Conservation (phyloP, 2,888 invertebrate species). For the Trichopoda pennipes region DNA sequence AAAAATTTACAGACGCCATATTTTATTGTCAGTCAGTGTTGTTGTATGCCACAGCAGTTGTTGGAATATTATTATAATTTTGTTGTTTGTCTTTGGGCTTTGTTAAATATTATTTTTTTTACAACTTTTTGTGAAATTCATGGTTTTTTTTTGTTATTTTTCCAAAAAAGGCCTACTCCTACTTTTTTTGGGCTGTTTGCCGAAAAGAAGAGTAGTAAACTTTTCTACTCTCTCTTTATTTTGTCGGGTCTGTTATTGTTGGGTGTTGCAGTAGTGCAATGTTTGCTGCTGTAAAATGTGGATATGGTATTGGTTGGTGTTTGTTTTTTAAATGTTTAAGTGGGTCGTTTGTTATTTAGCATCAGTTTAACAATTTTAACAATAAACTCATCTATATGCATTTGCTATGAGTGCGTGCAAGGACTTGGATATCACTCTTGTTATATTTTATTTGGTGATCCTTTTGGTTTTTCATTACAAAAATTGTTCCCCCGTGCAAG, state of each 20-base stretch:
- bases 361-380: conserved; percentile 64
- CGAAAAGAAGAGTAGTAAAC: conserved; percentile 37
- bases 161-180: conserved; percentile 66
- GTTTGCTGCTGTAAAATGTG: conserved; percentile 2
- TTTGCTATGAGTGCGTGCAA: conserved; percentile 33
- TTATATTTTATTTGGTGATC: conserved; percentile 14
- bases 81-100: conserved; percentile 64
- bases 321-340: conserved; percentile 74
- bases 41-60: conserved; percentile 55
- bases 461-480: conserved; percentile 38
- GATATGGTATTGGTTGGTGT: conserved; percentile 31
- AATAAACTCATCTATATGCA: conserved; percentile 37
- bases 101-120: conserved; percentile 62
- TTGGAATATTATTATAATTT: conserved; percentile 67
- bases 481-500: conserved; percentile 21
- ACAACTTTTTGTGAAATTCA: conserved; percentile 37
- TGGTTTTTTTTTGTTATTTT: conserved; percentile 13
- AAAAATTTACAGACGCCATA: conserved; percentile 66
- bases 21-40: conserved; percentile 68
- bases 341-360: conserved; percentile 75
- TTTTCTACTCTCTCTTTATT: conserved; percentile 33
- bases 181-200: conserved; percentile 60
- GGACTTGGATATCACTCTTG: conserved; percentile 13
- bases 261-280: conserved; percentile 36
- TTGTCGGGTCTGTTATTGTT: conserved; percentile 11